Evolutionary conservation across 2,797 vertebrate genomes (phyloP), one percentile per base, ranked within the genome.

Genomic region (Loriculus beryllinus): DNA sequence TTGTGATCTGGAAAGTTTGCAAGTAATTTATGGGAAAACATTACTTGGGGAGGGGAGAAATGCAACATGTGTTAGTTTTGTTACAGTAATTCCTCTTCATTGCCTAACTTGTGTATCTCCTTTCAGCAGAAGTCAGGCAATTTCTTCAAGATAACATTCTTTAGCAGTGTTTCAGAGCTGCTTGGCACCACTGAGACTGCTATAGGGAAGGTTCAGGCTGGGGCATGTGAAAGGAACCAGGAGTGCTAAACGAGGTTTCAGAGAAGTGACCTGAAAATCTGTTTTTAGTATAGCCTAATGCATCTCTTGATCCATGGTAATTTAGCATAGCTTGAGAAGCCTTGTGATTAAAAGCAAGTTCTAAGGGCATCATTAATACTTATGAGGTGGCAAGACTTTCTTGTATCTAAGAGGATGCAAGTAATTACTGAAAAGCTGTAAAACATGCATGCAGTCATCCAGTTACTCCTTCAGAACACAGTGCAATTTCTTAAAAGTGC

Each of bases 151-250:
- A 8, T 94, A 21, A 83, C 19, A n/a, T 88, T 90, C 15, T 78
- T 91, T 9, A 86, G 78, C 45, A 85, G 81, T 77, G 56, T 92
- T 93, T 82, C 69, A 91, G 71, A 82, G 59, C 52, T 86, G 80
- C 56, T 82, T 90, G 86, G 88, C 64, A 91, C 56, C 35, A 60
- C 31, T 1, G 26, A 48, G 78, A 31, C 63, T 74, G 77, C 77
- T 10, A 2, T 68, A 56, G 64, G 63, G 54, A 69, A 91, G 92
- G 95, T 93, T 95, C 85, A 88, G 49, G 77, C 90, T 82, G 90
- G 91, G 81, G 75, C 95, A 92, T 95, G 95, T 84, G 93, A 96
- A 95, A 82, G 62, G 86, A 89, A 71, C 64, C 47, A 20, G 49
- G 48, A 91, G 62, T 57, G 51, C 54, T 91, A 28, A 94, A 76